Evolutionary conservation across 2,113 vertebrate genomes (phyloP).

Genomic region (Acanthochromis polyacanthus): DNA sequence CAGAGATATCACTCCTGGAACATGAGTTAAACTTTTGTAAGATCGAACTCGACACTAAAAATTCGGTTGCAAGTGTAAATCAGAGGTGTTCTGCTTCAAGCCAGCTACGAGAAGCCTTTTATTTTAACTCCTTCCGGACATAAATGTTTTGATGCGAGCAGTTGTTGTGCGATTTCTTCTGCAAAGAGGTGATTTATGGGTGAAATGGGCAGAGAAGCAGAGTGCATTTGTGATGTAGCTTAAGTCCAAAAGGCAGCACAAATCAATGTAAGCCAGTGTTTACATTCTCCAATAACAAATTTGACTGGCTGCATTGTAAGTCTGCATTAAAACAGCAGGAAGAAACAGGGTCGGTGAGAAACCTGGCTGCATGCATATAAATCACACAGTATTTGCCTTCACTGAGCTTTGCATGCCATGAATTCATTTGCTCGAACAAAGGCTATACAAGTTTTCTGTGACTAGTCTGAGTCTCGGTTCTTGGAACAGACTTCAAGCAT

Average conservation of each 20-base stretch:
- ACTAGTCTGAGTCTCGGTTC: constrained; percentile 32
- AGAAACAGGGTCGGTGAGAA: not conserved
- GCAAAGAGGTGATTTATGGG: not conserved
- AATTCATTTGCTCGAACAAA: constrained; percentile 57
- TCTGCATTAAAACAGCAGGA: constrained; percentile 18
- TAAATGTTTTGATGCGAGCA: not conserved
- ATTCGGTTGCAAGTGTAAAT: not conserved
- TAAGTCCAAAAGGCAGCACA: not conserved
- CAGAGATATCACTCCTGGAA: not conserved
- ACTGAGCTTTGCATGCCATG: constrained; percentile 34
- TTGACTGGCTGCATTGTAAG: not conserved
- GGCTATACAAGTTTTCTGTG: constrained; percentile 37
- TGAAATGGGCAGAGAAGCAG: not conserved
- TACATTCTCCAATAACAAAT: constrained; percentile 8
- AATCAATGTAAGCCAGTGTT: constrained; percentile 7
- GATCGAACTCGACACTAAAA: not conserved
- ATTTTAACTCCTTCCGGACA: not conserved
- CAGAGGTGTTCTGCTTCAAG: not conserved
- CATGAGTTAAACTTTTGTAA: not conserved
- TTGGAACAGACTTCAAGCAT: constrained; percentile 41
- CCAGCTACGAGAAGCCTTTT: not conserved
- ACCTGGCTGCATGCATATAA: constrained; percentile 10
- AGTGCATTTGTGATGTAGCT: not conserved
- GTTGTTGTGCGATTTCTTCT: not conserved
- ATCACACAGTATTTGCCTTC: constrained; percentile 12